These are phyloP conservation scores for Rhinogobius similis DNA, from an alignment of 2,113 vertebrate species.

Conservation along the genomic window DNA sequence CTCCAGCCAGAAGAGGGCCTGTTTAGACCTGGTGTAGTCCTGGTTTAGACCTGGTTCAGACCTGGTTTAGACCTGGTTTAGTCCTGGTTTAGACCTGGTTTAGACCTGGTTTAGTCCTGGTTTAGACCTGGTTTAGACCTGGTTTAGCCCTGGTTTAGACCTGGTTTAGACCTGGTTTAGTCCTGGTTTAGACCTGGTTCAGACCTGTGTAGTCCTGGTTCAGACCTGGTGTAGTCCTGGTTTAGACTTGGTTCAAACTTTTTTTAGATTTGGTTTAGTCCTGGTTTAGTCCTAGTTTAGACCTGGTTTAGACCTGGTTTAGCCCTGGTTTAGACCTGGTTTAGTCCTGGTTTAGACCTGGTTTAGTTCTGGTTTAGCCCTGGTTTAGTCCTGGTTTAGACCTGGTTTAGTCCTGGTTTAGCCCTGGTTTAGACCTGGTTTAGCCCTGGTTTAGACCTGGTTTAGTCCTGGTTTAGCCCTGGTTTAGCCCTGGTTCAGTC, in stretches of 20 bases:
- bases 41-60: background rate
- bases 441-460: no score
- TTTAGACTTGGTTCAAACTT: background rate
- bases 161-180: background rate
- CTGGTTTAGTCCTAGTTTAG: background rate
- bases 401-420: no score
- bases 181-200: background rate
- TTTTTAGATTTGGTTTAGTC: background rate
- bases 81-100: background rate
- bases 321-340: no score
- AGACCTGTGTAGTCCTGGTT: no score
- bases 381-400: no score
- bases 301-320: no score
- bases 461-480: no score
- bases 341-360: no score
- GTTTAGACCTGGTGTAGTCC: no score
- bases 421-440: no score
- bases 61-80: background rate
- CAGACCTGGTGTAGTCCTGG: background rate
- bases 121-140: background rate
- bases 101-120: background rate
- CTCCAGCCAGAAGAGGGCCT: background rate
- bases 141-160: background rate
- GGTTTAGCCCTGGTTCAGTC: no score
- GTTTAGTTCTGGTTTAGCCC: no score